Percentiles rank a stretch among this genome's conserved stretches.
These are phyloP conservation scores for Sturmia bella DNA, from an alignment of 2,888 invertebrate genomes.

Conservation along the genomic window DNA sequence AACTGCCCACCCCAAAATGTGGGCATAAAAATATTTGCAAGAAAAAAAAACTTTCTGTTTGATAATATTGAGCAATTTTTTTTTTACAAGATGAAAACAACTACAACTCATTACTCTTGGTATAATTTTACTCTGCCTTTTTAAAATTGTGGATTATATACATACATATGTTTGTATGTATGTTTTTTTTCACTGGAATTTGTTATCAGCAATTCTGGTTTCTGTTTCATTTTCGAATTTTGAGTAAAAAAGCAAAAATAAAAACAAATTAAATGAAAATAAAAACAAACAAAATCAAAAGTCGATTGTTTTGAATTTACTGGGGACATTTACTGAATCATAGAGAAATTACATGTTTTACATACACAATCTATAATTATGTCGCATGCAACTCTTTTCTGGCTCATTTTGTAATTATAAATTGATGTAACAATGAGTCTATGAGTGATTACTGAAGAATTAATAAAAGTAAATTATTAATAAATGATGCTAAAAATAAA, in stretches of 20 bases:
- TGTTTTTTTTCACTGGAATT: constrained; percentile 47
- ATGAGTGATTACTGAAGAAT: neutral
- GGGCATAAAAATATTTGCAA: neutral
- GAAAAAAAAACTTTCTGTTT: constrained; percentile 29
- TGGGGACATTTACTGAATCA: constrained; percentile 28
- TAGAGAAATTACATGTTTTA: constrained; percentile 29
- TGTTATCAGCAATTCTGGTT: constrained; percentile 55
- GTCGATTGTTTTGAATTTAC: constrained; percentile 51
- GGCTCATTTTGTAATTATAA: too few relatives aligned
- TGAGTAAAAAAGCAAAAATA: constrained; percentile 28
- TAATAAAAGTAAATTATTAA: neutral
- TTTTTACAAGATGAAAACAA: constrained; percentile 22
- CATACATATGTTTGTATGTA: neutral
- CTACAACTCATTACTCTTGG: constrained; percentile 28
- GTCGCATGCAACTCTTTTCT: too few relatives aligned
- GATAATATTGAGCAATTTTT: constrained; percentile 60
- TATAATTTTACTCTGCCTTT: constrained; percentile 10
- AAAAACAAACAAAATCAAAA: constrained; percentile 26
- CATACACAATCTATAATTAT: neutral
- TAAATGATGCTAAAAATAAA: constrained; percentile 10
- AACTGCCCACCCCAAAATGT: neutral
- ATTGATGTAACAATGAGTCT: constrained; percentile 5
- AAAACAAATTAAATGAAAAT: constrained; percentile 19
- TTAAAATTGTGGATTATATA: neutral
- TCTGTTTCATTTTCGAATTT: constrained; percentile 20